Conservation (phyloP, 2,888 invertebrate genomes). For the Heliconius aoede region DNA sequence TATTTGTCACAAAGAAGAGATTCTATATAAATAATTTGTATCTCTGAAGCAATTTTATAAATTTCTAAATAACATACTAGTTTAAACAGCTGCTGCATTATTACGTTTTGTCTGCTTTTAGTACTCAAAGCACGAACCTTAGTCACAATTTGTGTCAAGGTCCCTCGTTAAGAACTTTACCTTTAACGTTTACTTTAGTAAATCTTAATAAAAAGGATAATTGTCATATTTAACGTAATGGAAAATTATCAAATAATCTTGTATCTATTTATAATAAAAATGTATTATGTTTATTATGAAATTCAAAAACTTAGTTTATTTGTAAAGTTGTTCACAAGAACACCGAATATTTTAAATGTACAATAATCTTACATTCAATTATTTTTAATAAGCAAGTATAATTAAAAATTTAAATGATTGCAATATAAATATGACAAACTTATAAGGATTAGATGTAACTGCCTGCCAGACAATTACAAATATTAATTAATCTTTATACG, state of each 20-base stretch:
- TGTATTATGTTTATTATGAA: no score
- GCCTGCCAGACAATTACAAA: neutral
- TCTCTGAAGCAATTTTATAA: neutral
- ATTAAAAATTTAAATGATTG: no score
- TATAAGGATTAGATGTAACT: neutral
- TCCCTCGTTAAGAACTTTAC: conserved; percentile 7
- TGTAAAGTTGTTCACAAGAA: no score
- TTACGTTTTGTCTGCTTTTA: conserved; percentile 14
- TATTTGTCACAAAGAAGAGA: no score
- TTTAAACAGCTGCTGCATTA: neutral
- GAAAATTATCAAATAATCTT: no score
- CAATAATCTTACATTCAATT: no score
- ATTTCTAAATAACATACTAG: neutral
- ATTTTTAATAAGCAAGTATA: no score
- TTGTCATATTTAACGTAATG: neutral
- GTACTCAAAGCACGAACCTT: conserved; percentile 27
- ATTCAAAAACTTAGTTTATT: no score
- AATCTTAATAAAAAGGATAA: neutral
- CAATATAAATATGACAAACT: no score
- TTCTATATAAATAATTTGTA: neutral
- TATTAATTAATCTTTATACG: no score
- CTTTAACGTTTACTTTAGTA: conserved; percentile 1
- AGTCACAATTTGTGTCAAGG: conserved; percentile 31
- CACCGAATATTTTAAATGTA: no score
- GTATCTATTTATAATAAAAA: no score